A percentile compares a stretch with the other conserved stretches of the same genome.
Conservation (phyloP, 1,140 invertebrate species). For the Thaumetopoea pityocampa region DNA sequence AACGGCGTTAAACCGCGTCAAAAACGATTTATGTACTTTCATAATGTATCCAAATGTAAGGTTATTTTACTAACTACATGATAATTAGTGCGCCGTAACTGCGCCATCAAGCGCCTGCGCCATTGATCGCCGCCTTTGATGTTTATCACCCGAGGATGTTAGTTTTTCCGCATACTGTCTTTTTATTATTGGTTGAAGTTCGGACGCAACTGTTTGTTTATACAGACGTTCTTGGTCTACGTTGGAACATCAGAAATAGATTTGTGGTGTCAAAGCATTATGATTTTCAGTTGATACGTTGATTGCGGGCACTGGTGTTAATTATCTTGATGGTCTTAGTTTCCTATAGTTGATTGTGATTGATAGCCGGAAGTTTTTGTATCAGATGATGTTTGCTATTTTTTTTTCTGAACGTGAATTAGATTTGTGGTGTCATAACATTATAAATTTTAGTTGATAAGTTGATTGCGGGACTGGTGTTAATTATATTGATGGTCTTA, state of each 20-base stretch:
- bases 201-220: conserved; percentile 66
- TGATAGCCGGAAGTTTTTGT: too few relatives aligned
- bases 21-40: conserved; percentile 13
- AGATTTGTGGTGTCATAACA: conserved; percentile 69
- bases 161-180: conserved; percentile 73
- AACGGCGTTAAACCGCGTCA: conserved; percentile 2
- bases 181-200: conserved; percentile 74
- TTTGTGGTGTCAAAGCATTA: conserved; percentile 69
- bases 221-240: conserved; percentile 49
- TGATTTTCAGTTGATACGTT: conserved; percentile 50
- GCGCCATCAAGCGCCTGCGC: conserved; percentile 32
- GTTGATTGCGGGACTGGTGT: conserved; percentile 25
- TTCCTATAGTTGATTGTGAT: conserved; percentile 5
- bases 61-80: conserved; percentile 24
- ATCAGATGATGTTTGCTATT: too few relatives aligned
- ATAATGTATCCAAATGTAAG: conserved; percentile 20
- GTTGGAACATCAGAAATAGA: conserved; percentile 59
- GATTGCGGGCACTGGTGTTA: conserved; percentile 20
- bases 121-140: conserved; percentile 66
- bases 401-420: too few relatives aligned
- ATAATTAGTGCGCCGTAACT: conserved; percentile 44
- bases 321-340: conserved; percentile 7
- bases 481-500: conserved; percentile 7
- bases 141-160: conserved; percentile 67
- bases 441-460: conserved; percentile 55